phyloP scores from a whole-genome alignment of 2,888 invertebrate species.

The Macrosoma leucophasiata region DNA sequence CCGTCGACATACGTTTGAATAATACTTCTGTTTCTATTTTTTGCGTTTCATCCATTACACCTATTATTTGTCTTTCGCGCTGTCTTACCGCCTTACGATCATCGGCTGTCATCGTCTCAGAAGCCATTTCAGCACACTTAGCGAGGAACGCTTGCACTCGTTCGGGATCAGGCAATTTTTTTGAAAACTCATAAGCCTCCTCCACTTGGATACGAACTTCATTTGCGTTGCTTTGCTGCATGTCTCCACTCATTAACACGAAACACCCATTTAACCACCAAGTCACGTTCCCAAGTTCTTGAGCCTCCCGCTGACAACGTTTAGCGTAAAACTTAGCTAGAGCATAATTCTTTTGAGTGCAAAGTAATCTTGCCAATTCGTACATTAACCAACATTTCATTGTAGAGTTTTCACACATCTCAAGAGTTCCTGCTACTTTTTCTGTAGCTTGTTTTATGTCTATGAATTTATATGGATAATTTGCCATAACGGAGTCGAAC shows the following conservation, averaged over 20 bases:
- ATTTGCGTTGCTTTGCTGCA: constrained; percentile 66
- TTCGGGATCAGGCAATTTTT: constrained; percentile 57
- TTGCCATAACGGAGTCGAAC: constrained; percentile 67
- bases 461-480: constrained; percentile 60
- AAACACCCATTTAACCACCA: constrained; percentile 69
- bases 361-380: constrained; percentile 56
- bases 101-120: constrained; percentile 47
- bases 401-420: constrained; percentile 65
- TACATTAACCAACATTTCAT: constrained; percentile 70
- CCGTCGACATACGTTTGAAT: constrained; percentile 60
- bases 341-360: constrained; percentile 61
- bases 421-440: constrained; percentile 46
- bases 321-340: constrained; percentile 65
- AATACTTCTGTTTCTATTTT: constrained; percentile 51
- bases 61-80: constrained; percentile 49
- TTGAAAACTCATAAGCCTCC: constrained; percentile 58
- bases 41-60: constrained; percentile 49
- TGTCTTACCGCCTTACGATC: constrained; percentile 55
- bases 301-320: constrained; percentile 60
- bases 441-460: constrained; percentile 56
- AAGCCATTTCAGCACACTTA: constrained; percentile 57
- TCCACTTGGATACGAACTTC: constrained; percentile 63
- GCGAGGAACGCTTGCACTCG: constrained; percentile 54
- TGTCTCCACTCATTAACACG: constrained; percentile 62
- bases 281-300: constrained; percentile 46